Evolutionary conservation across 2,888 invertebrate species (phyloP).

Genomic region (Torymus aiolomorphi): DNA sequence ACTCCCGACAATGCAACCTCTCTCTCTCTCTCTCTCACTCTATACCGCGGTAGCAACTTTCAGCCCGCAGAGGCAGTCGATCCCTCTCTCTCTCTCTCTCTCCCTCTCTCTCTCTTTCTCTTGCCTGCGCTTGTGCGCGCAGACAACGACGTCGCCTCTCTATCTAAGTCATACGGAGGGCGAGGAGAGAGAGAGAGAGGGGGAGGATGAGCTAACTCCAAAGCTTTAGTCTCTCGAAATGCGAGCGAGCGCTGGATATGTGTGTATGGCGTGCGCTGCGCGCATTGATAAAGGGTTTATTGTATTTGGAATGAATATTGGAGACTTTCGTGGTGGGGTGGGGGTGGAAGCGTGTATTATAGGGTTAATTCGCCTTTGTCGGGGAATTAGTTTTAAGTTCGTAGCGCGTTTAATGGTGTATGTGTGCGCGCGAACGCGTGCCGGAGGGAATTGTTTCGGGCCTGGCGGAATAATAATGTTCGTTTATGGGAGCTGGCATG

Average conservation of each 20-base stretch:
- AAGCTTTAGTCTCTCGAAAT: not conserved
- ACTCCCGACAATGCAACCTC: slow-evolving; percentile 46
- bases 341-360: too few species aligned
- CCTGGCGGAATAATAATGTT: too few species aligned
- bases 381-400: slow-evolving; percentile 24
- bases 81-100: too few species aligned
- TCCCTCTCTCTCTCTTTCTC: not conserved
- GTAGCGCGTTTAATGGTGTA: too few species aligned
- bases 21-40: too few species aligned
- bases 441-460: too few species aligned
- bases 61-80: not conserved
- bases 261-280: not conserved
- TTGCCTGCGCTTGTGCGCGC: not conserved
- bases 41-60: too few species aligned
- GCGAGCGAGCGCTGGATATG: not conserved
- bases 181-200: not conserved
- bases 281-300: slow-evolving; percentile 45
- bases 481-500: too few species aligned
- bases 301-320: slow-evolving; percentile 49
- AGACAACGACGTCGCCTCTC: not conserved
- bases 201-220: not conserved
- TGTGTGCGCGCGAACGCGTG: too few species aligned
- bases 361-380: not conserved
- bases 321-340: slow-evolving; percentile 24
- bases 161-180: slow-evolving; percentile 23